Percentiles rank a stretch among this genome's conserved stretches.
Evolutionary conservation across 2,888 invertebrate species (phyloP).

Genomic region (Euspilapteryx auroguttella): DNA sequence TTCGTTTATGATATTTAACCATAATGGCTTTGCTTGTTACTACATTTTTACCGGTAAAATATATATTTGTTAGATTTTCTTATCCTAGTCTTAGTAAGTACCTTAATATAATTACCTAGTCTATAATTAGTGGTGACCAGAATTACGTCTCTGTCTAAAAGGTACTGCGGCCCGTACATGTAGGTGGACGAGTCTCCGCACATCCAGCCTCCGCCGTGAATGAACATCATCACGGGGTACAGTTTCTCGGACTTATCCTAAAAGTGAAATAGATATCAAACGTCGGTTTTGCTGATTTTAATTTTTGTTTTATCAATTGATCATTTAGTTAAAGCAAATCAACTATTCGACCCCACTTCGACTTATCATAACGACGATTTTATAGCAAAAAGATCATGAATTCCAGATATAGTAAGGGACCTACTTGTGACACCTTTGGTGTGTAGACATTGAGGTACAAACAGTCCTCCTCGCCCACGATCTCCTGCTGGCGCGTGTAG

Average conservation of each 20-base stretch:
- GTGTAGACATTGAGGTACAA: slow-evolving; percentile 75
- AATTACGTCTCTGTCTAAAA: slow-evolving; percentile 70
- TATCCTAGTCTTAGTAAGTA: background rate
- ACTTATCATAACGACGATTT: no score
- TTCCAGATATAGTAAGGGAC: no score
- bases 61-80: no score
- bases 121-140: slow-evolving; percentile 72
- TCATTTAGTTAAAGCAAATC: no score
- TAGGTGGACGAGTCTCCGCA: slow-evolving; percentile 68
- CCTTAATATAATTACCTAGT: slow-evolving; percentile 38
- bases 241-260: slow-evolving; percentile 11
- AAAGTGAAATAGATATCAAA: no score
- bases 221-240: slow-evolving; percentile 74
- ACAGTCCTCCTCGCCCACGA: slow-evolving; percentile 80
- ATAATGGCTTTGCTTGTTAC: no score
- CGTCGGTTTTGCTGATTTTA: no score
- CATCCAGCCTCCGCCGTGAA: slow-evolving; percentile 76
- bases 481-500: slow-evolving; percentile 62
- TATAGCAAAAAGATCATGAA: no score
- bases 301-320: no score
- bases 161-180: slow-evolving; percentile 71
- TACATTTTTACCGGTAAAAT: no score
- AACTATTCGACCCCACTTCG: no score
- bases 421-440: slow-evolving; percentile 34
- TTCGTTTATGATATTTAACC: no score